Percentiles rank a stretch among this genome's conserved stretches.
These are phyloP conservation scores for Lasioglossum marginatum DNA, from an alignment of 2,888 invertebrate genomes.

Conservation along the genomic window DNA sequence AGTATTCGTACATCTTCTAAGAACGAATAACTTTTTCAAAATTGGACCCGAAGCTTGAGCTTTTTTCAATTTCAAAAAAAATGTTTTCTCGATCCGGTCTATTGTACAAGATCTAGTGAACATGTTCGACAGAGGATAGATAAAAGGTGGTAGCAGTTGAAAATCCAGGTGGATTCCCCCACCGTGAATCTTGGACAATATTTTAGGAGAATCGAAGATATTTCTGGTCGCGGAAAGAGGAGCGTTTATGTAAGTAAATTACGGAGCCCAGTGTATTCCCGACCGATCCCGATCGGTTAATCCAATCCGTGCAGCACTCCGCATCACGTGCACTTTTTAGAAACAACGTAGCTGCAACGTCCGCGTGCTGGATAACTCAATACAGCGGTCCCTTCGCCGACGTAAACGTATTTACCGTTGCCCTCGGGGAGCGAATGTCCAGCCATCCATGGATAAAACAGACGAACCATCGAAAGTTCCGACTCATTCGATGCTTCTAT, in stretches of 20 bases:
- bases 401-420: neutral
- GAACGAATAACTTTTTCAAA: too few relatives aligned
- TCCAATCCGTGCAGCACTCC: neutral
- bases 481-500: constrained; percentile 29
- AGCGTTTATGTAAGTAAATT: neutral
- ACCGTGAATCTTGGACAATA: neutral
- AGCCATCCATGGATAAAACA: neutral
- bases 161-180: neutral
- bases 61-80: too few relatives aligned
- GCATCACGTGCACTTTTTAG: neutral
- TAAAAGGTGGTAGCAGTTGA: neutral
- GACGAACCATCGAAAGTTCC: constrained; percentile 27
- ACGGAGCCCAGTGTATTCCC: neutral
- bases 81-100: too few relatives aligned
- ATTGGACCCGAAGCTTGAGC: too few relatives aligned
- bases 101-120: too few relatives aligned
- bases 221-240: neutral
- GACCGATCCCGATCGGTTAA: neutral
- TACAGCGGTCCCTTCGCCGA: neutral
- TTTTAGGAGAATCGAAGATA: neutral
- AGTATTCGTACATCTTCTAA: too few relatives aligned
- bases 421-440: neutral
- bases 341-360: neutral
- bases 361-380: neutral
- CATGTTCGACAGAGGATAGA: neutral